These are phyloP conservation scores for Seladonia tumulorum DNA, from an alignment of 2,888 invertebrate species.

Conservation along the genomic window DNA sequence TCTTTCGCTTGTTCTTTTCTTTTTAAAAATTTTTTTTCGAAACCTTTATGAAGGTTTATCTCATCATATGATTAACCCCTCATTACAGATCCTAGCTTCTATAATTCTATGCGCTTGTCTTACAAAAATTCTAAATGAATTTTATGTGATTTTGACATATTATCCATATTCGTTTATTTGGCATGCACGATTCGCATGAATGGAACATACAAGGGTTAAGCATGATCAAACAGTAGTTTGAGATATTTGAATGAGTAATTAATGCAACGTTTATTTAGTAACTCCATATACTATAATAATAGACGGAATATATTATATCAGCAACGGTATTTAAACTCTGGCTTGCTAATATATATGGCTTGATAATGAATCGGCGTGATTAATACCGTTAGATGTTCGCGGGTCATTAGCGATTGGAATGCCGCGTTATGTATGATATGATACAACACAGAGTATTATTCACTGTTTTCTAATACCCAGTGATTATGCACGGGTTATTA, in stretches of 20 bases:
- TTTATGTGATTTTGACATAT: neutral
- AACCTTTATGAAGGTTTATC: too few relatives aligned
- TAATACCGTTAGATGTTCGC: conserved; percentile 12
- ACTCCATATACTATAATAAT: neutral
- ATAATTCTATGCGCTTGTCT: too few relatives aligned
- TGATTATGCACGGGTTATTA: conserved; percentile 7
- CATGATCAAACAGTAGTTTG: neutral
- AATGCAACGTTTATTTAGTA: neutral
- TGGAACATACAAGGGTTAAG: neutral
- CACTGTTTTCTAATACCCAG: neutral
- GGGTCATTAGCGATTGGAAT: conserved; percentile 11
- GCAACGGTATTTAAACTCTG: neutral
- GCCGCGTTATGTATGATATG: neutral
- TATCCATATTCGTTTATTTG: neutral
- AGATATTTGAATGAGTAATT: neutral
- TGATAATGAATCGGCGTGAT: neutral
- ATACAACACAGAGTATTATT: conserved; percentile 7
- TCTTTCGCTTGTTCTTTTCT: too few relatives aligned
- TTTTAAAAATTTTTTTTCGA: too few relatives aligned
- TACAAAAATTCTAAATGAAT: too few relatives aligned
- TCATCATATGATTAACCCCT: too few relatives aligned
- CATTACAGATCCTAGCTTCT: too few relatives aligned
- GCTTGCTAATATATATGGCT: neutral
- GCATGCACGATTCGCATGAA: neutral
- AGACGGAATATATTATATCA: neutral